phyloP scores from a whole-genome alignment of 2,797 vertebrate genomes.

The Siniperca undulata region DNA sequence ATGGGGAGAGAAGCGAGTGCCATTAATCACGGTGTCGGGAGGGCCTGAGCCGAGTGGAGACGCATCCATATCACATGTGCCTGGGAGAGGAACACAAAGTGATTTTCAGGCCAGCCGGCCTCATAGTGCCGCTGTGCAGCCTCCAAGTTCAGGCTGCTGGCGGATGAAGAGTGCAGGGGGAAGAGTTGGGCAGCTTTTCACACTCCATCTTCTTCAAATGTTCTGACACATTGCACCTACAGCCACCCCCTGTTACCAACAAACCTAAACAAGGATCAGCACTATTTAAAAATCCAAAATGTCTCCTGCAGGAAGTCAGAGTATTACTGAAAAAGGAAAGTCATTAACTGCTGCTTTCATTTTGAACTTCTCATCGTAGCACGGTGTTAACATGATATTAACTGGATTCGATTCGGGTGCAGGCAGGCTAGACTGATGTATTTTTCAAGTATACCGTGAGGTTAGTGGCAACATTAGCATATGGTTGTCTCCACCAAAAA shows the following conservation, averaged over 20 bases:
- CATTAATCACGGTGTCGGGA: slow-evolving; percentile 86
- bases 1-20: slow-evolving; percentile 83
- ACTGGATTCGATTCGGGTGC: slow-evolving; percentile 16
- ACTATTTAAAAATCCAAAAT: slow-evolving; percentile 53
- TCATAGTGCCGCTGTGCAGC: slow-evolving; percentile 53
- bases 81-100: slow-evolving; percentile 77
- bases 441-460: slow-evolving; percentile 7
- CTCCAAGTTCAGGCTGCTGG: slow-evolving; percentile 65
- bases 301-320: slow-evolving; percentile 30
- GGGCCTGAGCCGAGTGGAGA: slow-evolving; percentile 72
- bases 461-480: slow-evolving; percentile 42
- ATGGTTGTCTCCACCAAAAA: slow-evolving; percentile 32
- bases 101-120: slow-evolving; percentile 80
- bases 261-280: slow-evolving; percentile 57
- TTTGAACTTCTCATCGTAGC: neutral
- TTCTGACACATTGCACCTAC: slow-evolving; percentile 75
- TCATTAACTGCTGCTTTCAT: slow-evolving; percentile 14
- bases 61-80: slow-evolving; percentile 81
- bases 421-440: slow-evolving; percentile 15
- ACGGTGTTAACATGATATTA: neutral
- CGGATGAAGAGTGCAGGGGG: slow-evolving; percentile 58
- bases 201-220: slow-evolving; percentile 82
- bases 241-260: slow-evolving; percentile 52
- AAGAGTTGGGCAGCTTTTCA: slow-evolving; percentile 70
- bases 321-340: neutral